Evolutionary conservation across 2,888 invertebrate genomes (phyloP).

Genomic region (Onthophagus sagittarius): DNA sequence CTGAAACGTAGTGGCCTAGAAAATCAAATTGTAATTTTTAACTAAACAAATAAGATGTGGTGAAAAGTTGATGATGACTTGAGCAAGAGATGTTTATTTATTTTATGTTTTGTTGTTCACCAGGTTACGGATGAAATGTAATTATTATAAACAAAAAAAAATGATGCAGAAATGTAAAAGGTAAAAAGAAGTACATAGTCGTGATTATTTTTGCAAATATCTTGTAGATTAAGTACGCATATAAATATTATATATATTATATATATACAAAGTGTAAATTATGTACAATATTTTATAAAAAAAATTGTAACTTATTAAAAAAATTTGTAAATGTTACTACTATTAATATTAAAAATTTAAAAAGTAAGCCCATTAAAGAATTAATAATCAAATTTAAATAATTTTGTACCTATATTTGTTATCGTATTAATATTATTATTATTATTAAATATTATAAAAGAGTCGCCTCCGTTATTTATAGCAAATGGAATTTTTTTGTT

Average conservation of each 20-base stretch:
- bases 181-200: constrained; percentile 36
- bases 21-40: constrained; percentile 39
- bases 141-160: constrained; percentile 18
- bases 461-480: constrained; percentile 12
- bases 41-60: neutral
- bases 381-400: constrained; percentile 36
- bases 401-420: constrained; percentile 38
- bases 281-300: constrained; percentile 46
- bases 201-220: constrained; percentile 48
- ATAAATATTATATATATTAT: constrained; percentile 29
- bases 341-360: constrained; percentile 20
- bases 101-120: constrained; percentile 24
- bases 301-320: constrained; percentile 46
- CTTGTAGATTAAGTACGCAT: constrained; percentile 38
- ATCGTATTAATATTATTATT: constrained; percentile 23
- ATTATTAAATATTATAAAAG: constrained; percentile 10
- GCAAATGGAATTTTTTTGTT: constrained; percentile 22
- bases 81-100: constrained; percentile 9
- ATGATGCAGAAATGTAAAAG: constrained; percentile 10
- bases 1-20: constrained; percentile 43
- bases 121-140: constrained; percentile 39
- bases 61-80: neutral
- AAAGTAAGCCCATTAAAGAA: constrained; percentile 31
- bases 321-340: constrained; percentile 36
- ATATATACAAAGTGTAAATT: constrained; percentile 38